Percentiles rank a stretch among this genome's conserved stretches.
Conservation (phyloP, 1,140 invertebrate genomes). For the Thereuonema tuberculata region DNA sequence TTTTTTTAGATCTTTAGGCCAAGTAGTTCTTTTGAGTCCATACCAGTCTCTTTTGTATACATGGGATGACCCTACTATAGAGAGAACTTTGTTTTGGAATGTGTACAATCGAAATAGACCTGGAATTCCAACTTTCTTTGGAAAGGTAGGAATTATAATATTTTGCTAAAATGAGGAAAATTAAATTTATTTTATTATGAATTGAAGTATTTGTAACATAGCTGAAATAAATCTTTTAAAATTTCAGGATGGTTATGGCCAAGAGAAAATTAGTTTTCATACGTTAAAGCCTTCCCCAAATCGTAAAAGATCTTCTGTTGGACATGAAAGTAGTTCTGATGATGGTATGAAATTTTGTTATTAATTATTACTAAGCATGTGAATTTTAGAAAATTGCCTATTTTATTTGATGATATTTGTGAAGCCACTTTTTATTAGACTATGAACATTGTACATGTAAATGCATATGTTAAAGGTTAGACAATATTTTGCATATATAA, state of each 20-base stretch:
- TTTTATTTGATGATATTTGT: too few relatives aligned
- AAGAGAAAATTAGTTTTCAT: slow-evolving; percentile 50
- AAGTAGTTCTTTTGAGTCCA: slow-evolving; percentile 58
- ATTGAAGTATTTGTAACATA: background rate
- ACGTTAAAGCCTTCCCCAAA: slow-evolving; percentile 38
- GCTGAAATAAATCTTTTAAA: background rate
- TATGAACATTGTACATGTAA: too few relatives aligned
- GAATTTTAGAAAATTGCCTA: too few relatives aligned
- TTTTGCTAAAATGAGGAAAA: background rate
- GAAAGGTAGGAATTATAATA: slow-evolving; percentile 37
- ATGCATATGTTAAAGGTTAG: too few relatives aligned
- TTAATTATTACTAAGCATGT: too few relatives aligned
- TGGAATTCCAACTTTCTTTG: slow-evolving; percentile 52
- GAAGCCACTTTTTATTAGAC: too few relatives aligned
- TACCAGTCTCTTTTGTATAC: slow-evolving; percentile 65
- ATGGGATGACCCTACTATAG: slow-evolving; percentile 66
- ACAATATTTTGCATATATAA: too few relatives aligned
- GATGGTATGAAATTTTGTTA: slow-evolving; percentile 14
- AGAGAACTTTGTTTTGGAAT: slow-evolving; percentile 60
- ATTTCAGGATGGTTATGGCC: slow-evolving; percentile 45
- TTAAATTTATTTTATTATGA: background rate
- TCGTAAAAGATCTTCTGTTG: slow-evolving; percentile 8
- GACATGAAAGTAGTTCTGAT: slow-evolving; percentile 24
- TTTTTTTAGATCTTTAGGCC: slow-evolving; percentile 30
- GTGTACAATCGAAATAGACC: slow-evolving; percentile 62